These are phyloP conservation scores for Rhea americana DNA, from an alignment of 2,113 vertebrate species.

Conservation along the genomic window DNA sequence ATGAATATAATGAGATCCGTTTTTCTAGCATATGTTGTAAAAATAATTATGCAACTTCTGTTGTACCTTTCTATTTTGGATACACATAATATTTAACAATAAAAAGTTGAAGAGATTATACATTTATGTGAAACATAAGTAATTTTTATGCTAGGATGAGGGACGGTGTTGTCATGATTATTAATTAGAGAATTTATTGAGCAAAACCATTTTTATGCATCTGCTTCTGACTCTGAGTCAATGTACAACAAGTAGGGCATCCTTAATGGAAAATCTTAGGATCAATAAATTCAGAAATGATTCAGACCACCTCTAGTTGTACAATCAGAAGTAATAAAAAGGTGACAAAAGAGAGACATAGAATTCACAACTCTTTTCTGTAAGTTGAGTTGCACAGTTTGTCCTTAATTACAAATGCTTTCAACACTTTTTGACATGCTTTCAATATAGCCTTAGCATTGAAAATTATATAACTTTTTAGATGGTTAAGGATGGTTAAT, in stretches of 20 bases:
- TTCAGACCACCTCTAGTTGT: not conserved
- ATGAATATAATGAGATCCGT: not conserved
- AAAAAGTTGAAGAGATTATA: not conserved
- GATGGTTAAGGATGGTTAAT: not conserved
- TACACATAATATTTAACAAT: not conserved
- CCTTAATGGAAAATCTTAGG: not conserved
- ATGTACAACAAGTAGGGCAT: not conserved
- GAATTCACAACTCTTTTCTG: not conserved
- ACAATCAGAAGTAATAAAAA: not conserved
- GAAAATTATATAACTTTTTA: not conserved
- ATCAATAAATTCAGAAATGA: not conserved
- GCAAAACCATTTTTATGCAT: not conserved
- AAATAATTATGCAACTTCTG: accelerated
- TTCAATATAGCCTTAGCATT: not conserved
- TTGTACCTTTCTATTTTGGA: not conserved
- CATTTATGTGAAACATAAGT: not conserved
- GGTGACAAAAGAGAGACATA: not conserved
- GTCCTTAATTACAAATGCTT: not conserved
- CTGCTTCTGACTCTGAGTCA: not conserved
- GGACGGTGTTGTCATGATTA: not conserved
- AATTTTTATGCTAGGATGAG: not conserved
- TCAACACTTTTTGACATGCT: not conserved
- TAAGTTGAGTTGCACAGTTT: not conserved
- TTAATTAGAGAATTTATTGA: not conserved
- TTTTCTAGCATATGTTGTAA: not conserved